Evolutionary conservation across 1,140 invertebrate genomes (phyloP).

Genomic region (Pollicipes pollicipes): DNA sequence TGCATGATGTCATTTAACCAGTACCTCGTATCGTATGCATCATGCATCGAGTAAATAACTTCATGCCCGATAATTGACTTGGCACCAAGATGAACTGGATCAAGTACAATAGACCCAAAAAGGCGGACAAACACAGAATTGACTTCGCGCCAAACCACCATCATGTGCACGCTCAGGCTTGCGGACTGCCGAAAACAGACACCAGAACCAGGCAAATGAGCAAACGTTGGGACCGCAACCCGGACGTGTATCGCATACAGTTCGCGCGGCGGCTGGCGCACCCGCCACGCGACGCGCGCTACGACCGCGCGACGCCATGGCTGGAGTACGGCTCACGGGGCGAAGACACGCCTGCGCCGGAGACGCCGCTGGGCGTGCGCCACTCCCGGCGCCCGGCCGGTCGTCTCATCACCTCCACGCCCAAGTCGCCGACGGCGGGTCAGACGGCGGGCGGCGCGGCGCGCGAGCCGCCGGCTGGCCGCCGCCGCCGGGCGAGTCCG

Average conservation of each 20-base stretch:
- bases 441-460: not conserved
- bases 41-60: no score
- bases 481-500: no score
- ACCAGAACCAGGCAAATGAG: not conserved
- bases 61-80: no score
- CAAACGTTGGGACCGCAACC: not conserved
- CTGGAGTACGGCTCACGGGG: no score
- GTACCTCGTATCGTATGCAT: no score
- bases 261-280: not conserved
- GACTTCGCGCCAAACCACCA: not conserved
- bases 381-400: no score
- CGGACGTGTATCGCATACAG: not conserved
- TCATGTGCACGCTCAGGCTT: not conserved
- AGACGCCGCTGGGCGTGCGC: not conserved
- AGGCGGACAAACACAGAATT: not conserved
- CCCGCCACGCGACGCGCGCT: no score
- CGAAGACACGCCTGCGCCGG: no score
- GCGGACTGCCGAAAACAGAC: no score
- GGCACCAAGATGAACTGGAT: not conserved
- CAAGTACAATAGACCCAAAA: not conserved
- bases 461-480: not conserved
- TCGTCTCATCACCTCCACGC: not conserved
- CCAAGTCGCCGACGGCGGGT: not conserved
- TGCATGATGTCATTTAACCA: no score
- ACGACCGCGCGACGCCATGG: no score